phyloP scores from a whole-genome alignment of 2,113 vertebrate species.

The Nibea albiflora region DNA sequence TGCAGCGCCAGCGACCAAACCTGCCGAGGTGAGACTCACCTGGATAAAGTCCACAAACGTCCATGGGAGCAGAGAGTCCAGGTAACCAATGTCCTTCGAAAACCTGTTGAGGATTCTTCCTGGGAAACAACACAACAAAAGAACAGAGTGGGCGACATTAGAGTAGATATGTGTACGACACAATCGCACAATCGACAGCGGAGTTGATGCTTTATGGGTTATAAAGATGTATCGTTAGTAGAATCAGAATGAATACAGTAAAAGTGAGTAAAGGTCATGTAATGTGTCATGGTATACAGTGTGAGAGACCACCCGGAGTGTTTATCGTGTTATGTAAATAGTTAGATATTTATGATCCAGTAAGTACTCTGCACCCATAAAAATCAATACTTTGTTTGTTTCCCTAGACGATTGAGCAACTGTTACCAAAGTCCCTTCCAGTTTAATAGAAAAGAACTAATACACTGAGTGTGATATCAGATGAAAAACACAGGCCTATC shows the following conservation, averaged over 20 bases:
- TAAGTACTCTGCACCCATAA: constrained; percentile 26
- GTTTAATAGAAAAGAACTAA: constrained; percentile 82
- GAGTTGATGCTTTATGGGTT: background rate
- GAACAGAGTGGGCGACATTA: constrained; percentile 44
- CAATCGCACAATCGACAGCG: background rate
- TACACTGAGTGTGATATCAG: constrained; percentile 85
- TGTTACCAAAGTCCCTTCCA: constrained; percentile 84
- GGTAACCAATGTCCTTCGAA: constrained; percentile 94
- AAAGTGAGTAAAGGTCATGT: background rate
- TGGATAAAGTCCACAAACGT: constrained; percentile 94
- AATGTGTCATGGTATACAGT: background rate
- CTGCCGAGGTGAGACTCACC: constrained; percentile 87
- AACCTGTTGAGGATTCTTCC: constrained; percentile 96
- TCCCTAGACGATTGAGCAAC: constrained; percentile 84
- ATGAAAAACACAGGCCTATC: constrained; percentile 88
- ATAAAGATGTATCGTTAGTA: constrained; percentile 9
- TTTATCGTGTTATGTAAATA: background rate
- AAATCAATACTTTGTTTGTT: constrained; percentile 43
- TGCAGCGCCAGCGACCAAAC: constrained; percentile 69
- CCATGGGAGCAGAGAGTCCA: constrained; percentile 93
- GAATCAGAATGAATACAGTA: background rate
- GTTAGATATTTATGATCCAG: constrained; percentile 20
- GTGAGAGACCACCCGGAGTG: no score
- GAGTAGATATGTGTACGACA: constrained; percentile 3
- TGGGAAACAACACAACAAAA: constrained; percentile 68